Percentiles rank a stretch among this genome's conserved stretches.
Conservation (phyloP, 2,797 vertebrate genomes). For the Podargus strigoides region DNA sequence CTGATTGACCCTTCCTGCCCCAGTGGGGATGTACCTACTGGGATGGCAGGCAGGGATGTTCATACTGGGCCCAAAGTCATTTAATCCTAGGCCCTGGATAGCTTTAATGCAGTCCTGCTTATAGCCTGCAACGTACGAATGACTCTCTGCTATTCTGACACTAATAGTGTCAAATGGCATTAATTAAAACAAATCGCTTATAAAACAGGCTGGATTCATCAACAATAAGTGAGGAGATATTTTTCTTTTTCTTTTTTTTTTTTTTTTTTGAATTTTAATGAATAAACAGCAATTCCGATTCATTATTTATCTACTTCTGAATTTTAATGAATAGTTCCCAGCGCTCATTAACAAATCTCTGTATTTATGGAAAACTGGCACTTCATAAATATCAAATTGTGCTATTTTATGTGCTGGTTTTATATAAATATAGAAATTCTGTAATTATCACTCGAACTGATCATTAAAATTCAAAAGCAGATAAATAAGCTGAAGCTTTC, state of each 20-base stretch:
- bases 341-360: slow-evolving; percentile 74
- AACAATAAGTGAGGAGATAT: slow-evolving; percentile 51
- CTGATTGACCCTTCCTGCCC: background rate
- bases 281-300: slow-evolving; percentile 76
- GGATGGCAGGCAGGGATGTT: background rate
- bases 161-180: slow-evolving; percentile 50
- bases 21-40: background rate
- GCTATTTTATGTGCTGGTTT: slow-evolving; percentile 71
- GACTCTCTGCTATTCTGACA: background rate
- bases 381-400: slow-evolving; percentile 75
- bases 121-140: background rate
- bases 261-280: slow-evolving; percentile 66
- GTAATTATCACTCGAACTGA: slow-evolving; percentile 72
- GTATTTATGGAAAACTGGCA: slow-evolving; percentile 76
- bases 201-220: slow-evolving; percentile 39
- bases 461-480: slow-evolving; percentile 77
- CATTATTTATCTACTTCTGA: slow-evolving; percentile 78
- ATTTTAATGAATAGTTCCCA: slow-evolving; percentile 77
- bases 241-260: background rate
- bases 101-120: background rate
- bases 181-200: slow-evolving; percentile 63
- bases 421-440: slow-evolving; percentile 76
- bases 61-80: background rate
- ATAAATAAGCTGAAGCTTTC: slow-evolving; percentile 69
- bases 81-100: background rate